Percentiles rank a stretch among this genome's conserved stretches.
Evolutionary conservation across 2,888 invertebrate species (phyloP).

Genomic region (Homarus gammarus): DNA sequence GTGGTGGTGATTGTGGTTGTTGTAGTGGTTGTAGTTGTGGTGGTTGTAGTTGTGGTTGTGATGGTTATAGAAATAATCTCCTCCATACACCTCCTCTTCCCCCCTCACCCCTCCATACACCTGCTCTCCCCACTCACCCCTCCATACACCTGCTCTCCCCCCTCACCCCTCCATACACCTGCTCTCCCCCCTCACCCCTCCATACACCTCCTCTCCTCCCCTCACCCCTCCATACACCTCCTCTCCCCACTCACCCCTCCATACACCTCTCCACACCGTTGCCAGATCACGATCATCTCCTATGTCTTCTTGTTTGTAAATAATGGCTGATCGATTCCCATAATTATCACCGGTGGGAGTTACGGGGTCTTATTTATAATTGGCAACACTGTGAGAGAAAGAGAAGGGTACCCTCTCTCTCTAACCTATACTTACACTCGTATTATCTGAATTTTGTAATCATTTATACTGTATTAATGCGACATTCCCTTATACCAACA

Average conservation of each 20-base stretch:
- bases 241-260: not conserved
- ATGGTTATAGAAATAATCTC: no score
- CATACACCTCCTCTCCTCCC: not conserved
- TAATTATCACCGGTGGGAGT: not conserved
- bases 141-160: no score
- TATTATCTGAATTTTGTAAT: no score
- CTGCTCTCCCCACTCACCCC: no score
- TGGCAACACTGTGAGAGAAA: not conserved
- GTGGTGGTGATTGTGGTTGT: no score
- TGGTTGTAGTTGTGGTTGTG: no score
- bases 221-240: not conserved
- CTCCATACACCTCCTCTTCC: no score
- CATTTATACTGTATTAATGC: no score
- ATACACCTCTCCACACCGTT: not conserved
- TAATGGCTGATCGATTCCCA: not conserved
- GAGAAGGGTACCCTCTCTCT: constrained; percentile 13
- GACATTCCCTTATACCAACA: no score
- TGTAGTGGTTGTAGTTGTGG: no score
- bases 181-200: not conserved
- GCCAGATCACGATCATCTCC: not conserved
- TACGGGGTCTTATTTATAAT: not conserved
- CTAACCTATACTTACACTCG: no score
- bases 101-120: no score
- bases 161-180: not conserved
- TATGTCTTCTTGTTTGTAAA: not conserved